Conservation (phyloP, 2,797 vertebrate genomes). For the Aldrovandia affinis region DNA sequence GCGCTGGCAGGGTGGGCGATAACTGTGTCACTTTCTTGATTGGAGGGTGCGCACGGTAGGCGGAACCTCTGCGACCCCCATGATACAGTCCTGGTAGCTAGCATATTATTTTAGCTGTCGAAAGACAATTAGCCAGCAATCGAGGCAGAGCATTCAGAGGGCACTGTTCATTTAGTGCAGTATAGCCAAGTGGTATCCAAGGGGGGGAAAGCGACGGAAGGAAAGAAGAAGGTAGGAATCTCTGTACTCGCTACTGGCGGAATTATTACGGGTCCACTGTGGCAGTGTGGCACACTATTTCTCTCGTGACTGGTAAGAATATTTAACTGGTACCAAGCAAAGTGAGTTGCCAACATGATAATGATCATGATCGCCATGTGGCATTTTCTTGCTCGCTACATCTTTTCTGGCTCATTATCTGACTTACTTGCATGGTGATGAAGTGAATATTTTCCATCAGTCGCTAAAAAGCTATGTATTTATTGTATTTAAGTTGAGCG, state of each 20-base stretch:
- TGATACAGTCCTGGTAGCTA: constrained; percentile 15
- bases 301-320: constrained; percentile 18
- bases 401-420: neutral
- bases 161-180: neutral
- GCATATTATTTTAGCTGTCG: neutral
- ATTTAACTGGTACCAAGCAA: neutral
- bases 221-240: neutral
- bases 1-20: neutral
- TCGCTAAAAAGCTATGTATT: neutral
- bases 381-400: neutral
- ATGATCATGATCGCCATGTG: neutral
- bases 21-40: constrained; percentile 19
- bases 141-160: neutral
- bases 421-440: neutral
- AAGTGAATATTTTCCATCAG: neutral
- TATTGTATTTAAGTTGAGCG: neutral
- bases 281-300: constrained; percentile 8
- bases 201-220: neutral
- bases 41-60: constrained; percentile 22
- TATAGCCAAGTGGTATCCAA: neutral
- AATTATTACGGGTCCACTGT: constrained; percentile 8
- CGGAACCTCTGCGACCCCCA: constrained; percentile 40
- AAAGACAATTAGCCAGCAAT: constrained; percentile 16
- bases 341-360: neutral
- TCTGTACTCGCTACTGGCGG: neutral